Percentiles rank a stretch among this genome's conserved stretches.
These are phyloP conservation scores for Pseudomugil tenellus DNA, from an alignment of 2,797 vertebrate species.

Conservation along the genomic window DNA sequence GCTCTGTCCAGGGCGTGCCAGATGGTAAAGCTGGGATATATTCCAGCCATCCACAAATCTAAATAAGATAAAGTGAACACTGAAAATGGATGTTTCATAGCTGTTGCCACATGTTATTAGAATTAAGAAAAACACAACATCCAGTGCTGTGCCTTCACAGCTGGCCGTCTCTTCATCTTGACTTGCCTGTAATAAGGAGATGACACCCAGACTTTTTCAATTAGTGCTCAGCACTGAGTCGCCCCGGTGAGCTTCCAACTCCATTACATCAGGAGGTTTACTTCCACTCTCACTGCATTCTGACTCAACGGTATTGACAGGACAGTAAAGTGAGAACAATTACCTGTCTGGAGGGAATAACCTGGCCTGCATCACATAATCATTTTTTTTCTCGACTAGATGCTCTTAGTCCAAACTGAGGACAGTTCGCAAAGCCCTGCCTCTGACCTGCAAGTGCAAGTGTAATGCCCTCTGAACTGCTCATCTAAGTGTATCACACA, in stretches of 20 bases:
- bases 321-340: constrained; percentile 44
- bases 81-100: background rate
- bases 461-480: constrained; percentile 54
- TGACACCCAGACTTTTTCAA: constrained; percentile 34
- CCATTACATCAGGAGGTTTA: constrained; percentile 40
- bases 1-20: background rate
- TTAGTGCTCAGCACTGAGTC: constrained; percentile 36
- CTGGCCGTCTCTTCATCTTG: constrained; percentile 43
- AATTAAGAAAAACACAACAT: background rate
- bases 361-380: constrained; percentile 60
- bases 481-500: constrained; percentile 50
- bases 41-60: background rate
- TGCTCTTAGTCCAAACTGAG: constrained; percentile 44
- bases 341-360: constrained; percentile 40
- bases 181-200: constrained; percentile 42
- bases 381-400: constrained; percentile 37
- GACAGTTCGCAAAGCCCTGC: constrained; percentile 31
- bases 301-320: constrained; percentile 31
- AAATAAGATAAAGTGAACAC: background rate
- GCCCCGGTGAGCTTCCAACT: constrained; percentile 35
- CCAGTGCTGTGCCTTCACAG: constrained; percentile 17
- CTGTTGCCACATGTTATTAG: background rate
- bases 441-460: constrained; percentile 52
- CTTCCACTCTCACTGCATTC: constrained; percentile 22
- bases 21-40: background rate